Conservation (phyloP, 2,888 invertebrate genomes). For the Troglohyphantes excavatus region DNA sequence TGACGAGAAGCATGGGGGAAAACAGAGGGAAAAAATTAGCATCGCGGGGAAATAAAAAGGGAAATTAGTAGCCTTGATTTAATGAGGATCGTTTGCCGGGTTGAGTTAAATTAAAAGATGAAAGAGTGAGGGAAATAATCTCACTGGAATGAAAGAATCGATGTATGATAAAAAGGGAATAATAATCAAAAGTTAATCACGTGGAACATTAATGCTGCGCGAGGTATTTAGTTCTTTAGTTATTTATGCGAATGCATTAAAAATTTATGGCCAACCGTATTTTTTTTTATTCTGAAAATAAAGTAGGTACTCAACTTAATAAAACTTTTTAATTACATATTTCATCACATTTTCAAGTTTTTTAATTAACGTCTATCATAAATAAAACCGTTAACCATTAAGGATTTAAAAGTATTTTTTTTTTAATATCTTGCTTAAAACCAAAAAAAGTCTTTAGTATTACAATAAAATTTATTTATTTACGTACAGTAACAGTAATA, state of each 20-base stretch:
- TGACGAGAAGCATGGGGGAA: background rate
- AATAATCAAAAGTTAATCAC: constrained; percentile 8
- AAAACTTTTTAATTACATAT: too few species aligned
- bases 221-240: background rate
- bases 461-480: too few species aligned
- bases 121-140: constrained; percentile 38
- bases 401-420: too few species aligned
- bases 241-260: constrained; percentile 1
- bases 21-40: background rate
- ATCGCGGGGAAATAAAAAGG: constrained; percentile 16
- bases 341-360: too few species aligned
- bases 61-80: constrained; percentile 48
- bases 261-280: background rate
- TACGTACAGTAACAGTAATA: too few species aligned
- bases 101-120: constrained; percentile 37
- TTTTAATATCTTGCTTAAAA: too few species aligned
- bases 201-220: background rate
- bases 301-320: too few species aligned
- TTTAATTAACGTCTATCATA: too few species aligned
- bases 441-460: too few species aligned
- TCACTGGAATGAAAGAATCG: background rate
- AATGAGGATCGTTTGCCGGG: constrained; percentile 38
- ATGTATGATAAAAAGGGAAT: background rate
- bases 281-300: too few species aligned
- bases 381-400: too few species aligned